Conservation (phyloP, 2,113 vertebrate genomes). For the Tiliqua scincoides region DNA sequence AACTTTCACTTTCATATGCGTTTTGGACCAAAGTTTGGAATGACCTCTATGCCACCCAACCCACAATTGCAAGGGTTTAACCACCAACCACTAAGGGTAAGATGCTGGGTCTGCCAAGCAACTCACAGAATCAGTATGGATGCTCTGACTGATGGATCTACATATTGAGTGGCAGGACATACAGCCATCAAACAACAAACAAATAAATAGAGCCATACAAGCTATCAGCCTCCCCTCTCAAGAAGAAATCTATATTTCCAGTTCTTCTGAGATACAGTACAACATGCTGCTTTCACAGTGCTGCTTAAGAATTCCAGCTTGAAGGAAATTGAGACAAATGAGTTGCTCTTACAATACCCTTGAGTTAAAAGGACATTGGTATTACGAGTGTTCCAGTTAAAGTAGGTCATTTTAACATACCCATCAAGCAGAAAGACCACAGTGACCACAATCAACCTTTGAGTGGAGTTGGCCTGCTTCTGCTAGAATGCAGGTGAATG, state of each 20-base stretch:
- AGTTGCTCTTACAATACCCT: slow-evolving; percentile 42
- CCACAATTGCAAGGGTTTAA: not conserved
- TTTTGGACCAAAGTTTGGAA: not conserved
- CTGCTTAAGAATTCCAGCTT: slow-evolving; percentile 24
- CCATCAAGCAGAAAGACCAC: slow-evolving; percentile 5
- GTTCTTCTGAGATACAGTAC: slow-evolving; percentile 29
- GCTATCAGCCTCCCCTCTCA: not conserved
- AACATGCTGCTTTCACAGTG: slow-evolving; percentile 48
- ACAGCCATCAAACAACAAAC: too few species aligned
- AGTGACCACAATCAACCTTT: slow-evolving; percentile 19
- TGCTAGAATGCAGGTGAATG: not conserved
- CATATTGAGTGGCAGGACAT: too few species aligned
- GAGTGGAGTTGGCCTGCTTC: slow-evolving; percentile 30
- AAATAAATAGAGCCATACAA: not conserved
- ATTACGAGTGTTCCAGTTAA: slow-evolving; percentile 47
- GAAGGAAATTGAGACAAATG: slow-evolving; percentile 67
- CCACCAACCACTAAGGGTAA: not conserved
- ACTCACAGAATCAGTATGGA: not conserved
- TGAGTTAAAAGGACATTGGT: slow-evolving; percentile 53
- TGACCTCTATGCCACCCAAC: too few species aligned
- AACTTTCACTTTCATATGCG: too few species aligned
- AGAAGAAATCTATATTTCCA: not conserved
- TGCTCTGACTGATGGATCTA: too few species aligned
- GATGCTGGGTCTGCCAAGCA: not conserved
- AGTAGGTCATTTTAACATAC: slow-evolving; percentile 5